Percentiles rank a stretch among this genome's conserved stretches.
Conservation (phyloP, 1,140 invertebrate genomes). For the Lordiphosa clarofinis region DNA sequence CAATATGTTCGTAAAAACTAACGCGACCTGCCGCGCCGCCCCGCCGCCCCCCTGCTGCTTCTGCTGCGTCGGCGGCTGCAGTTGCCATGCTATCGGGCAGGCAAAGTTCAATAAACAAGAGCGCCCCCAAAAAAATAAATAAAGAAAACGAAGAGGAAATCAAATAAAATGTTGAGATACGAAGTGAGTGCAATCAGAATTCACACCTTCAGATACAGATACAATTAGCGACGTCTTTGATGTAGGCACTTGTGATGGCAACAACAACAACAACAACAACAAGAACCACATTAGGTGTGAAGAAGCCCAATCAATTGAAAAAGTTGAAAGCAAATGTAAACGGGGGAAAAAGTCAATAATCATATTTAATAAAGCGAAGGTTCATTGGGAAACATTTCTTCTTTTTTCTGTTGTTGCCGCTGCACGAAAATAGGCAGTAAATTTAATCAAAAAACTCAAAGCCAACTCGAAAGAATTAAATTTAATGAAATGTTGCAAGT, state of each 20-base stretch:
- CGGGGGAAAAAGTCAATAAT: constrained; percentile 45
- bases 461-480: constrained; percentile 36
- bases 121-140: constrained; percentile 3
- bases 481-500: constrained; percentile 53
- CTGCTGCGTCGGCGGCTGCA: constrained; percentile 1
- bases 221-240: constrained; percentile 68
- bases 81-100: constrained; percentile 36
- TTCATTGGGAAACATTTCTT: constrained; percentile 6
- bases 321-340: constrained; percentile 26
- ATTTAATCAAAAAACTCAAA: constrained; percentile 24
- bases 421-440: constrained; percentile 31
- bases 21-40: background rate
- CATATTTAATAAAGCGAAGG: constrained; percentile 50
- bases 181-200: constrained; percentile 53
- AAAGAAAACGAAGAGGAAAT: constrained; percentile 39
- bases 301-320: constrained; percentile 33
- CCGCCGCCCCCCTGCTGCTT: background rate
- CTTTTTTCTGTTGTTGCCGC: constrained; percentile 5
- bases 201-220: constrained; percentile 48
- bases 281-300: constrained; percentile 1
- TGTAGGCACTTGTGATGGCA: constrained; percentile 44
- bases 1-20: constrained; percentile 51
- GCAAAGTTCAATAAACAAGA: constrained; percentile 64
- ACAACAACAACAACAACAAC: constrained; percentile 36
- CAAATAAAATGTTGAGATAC: constrained; percentile 58